Base-by-base conservation (phyloP, 2,888 invertebrate species). In the Octonoba sinensis region DNA sequence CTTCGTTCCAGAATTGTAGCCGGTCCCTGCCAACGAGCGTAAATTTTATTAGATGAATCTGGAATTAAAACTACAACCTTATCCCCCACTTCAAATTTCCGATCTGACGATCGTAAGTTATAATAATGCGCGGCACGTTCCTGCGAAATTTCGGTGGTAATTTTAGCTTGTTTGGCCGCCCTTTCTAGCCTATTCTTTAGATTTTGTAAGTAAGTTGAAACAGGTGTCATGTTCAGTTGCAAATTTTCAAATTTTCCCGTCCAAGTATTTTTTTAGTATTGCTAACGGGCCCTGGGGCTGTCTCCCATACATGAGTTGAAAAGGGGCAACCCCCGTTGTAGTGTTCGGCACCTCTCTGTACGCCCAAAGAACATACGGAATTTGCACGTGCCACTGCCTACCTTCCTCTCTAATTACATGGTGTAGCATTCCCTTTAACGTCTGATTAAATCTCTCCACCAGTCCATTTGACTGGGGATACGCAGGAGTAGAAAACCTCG, bases 351-450 rank as follows among this genome's bases (percentile, higher is more conserved):
- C 59, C 12, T 59, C 59, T 20, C 15, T 3, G 24, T 59, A 59
- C 3, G 59, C 59, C 59, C 59, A 59, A 3, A 59, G 22, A 1
- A 59, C 2, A 15, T 11, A 59, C 15, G n/a, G 18, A 3, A 59
- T 3, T 11, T 51, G 51, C 51, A 4, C 3, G 51, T 18, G 3
- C 18, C 51, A 51, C 2, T 2, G 3, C n/a, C 49, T 4, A 16
- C 16, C 18, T 18, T 72, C 13, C n/a, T 60, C 18, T 15, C 6
- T 46, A 8, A 72, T 15, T 49, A 22, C 18, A 51, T 60, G 59
- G 20, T 62, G 59, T 24, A 70, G 36, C 47, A 70, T 70, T 18
- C 20, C 6, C 36, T 72, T 72, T 27, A 72, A 27, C 1, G 54
- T 64, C 12, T 16, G 4, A 12, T 59, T 46, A 46, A 59, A 59